Base-by-base conservation (phyloP, 2,113 vertebrate species). In the Gavia stellata region DNA sequence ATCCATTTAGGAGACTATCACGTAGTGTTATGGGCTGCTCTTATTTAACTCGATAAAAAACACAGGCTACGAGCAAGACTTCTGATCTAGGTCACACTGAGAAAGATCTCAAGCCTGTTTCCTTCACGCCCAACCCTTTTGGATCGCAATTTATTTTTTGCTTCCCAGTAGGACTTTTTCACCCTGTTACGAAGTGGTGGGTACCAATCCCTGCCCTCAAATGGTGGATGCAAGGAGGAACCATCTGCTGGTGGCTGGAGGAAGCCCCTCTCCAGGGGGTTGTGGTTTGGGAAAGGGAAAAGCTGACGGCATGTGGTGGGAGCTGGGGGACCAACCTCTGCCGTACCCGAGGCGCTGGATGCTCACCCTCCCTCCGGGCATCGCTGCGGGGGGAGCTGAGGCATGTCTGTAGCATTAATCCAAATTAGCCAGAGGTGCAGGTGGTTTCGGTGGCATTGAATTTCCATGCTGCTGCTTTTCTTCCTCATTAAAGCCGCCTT, bases 301-400 rank as follows among this genome's bases (percentile, higher is more conserved):
- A 90, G n/a, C 44, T 0, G 3, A 8, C 0, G 4, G 33, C 20
- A 14, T 68, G 34, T n/a, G 33, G 20, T 81, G 63, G 63, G 29
- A 53, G 25, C 52, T 50, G 2, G 0, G 8, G 34, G 55, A 52
- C 25, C 24, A 28, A 25, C 9, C 17, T 58, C 28, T 19, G 29
- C 38, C 1, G 1, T n/a, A 19, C 36, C n/a, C 5, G 0, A 26
- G 38, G 50, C 2, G 2, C 47, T 53, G 75, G 75, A 7, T 66
- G 59, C 47, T 62, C 26, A 0, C 34, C 18, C 29, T 63, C 40
- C 26, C 65, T 49, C 25, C 0, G 2, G 42, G 34, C 40, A 24
- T 26, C 1, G 2, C 52, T 18, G 23, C 2, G 2, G 16, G 61
- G 28, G 33, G 14, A 45, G 62, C 50, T 20, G 78, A 25, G 26